These are phyloP conservation scores for Apoda limacodes DNA, from an alignment of 2,888 invertebrate species.

Conservation along the genomic window DNA sequence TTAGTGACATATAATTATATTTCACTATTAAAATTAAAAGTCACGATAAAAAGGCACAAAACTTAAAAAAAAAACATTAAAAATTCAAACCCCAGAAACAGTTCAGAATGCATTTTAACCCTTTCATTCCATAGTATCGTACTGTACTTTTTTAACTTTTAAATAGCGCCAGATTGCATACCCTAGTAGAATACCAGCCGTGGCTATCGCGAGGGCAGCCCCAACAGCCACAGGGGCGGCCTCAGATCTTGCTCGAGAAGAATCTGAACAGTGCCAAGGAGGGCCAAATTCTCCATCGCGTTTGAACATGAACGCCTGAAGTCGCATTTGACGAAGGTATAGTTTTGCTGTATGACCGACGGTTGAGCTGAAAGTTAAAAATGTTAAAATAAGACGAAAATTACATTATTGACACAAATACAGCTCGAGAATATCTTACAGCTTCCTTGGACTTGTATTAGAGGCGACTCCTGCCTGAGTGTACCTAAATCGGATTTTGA, in stretches of 20 bases:
- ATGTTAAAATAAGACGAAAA: not conserved
- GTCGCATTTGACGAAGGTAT: slow-evolving; percentile 75
- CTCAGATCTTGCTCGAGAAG: slow-evolving; percentile 74
- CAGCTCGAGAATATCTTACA: too few species aligned
- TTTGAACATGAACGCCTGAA: slow-evolving; percentile 92
- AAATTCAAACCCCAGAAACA: slow-evolving; percentile 24
- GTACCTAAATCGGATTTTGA: too few species aligned
- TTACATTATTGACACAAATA: not conserved
- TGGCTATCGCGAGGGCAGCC: slow-evolving; percentile 84
- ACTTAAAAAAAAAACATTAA: slow-evolving; percentile 8
- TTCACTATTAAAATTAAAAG: too few species aligned
- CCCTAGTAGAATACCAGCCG: slow-evolving; percentile 83
- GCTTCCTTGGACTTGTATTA: too few species aligned
- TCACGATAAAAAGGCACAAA: slow-evolving; percentile 11
- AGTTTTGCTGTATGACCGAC: slow-evolving; percentile 71
- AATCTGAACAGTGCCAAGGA: slow-evolving; percentile 73
- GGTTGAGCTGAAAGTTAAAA: slow-evolving; percentile 29
- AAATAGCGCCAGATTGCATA: slow-evolving; percentile 89
- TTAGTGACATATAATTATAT: too few species aligned
- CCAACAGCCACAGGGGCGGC: slow-evolving; percentile 84
- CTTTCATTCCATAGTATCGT: slow-evolving; percentile 87
- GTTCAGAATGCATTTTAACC: slow-evolving; percentile 12
- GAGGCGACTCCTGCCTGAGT: too few species aligned
- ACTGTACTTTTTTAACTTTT: slow-evolving; percentile 91
- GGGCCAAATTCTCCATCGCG: slow-evolving; percentile 77